A percentile compares a stretch with the other conserved stretches of the same genome.
Conservation (phyloP, 2,113 vertebrate species). For the Cettia cetti region DNA sequence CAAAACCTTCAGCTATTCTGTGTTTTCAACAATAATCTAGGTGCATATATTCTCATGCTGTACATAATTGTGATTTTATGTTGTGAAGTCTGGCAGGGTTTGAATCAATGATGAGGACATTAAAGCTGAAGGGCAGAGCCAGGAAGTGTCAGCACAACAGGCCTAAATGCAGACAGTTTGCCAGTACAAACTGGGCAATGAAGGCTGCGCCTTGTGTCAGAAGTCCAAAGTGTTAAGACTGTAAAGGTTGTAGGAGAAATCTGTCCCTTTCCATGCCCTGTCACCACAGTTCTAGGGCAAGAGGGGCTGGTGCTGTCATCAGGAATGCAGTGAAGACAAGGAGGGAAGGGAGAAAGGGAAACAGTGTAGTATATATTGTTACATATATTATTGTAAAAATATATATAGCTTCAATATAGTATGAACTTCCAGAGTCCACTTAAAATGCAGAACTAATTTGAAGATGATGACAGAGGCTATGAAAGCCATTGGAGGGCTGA, state of each 20-base stretch:
- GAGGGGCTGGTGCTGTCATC: neutral
- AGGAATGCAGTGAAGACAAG: neutral
- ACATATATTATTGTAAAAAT: no score
- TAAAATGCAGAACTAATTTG: neutral
- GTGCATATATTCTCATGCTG: neutral
- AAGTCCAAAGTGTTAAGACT: neutral
- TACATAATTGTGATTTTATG: neutral
- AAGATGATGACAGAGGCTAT: neutral
- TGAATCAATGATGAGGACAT: neutral
- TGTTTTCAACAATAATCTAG: neutral
- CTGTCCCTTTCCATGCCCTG: neutral
- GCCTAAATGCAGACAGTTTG: neutral
- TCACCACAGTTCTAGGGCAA: neutral
- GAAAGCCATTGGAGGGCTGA: neutral
- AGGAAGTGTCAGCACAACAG: neutral
- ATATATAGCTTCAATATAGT: neutral
- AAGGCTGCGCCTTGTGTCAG: neutral
- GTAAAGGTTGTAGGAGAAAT: neutral
- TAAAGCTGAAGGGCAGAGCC: neutral
- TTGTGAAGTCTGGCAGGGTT: neutral
- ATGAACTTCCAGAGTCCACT: neutral
- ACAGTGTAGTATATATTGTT: no score
- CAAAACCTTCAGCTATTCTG: neutral
- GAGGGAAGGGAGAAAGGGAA: neutral
- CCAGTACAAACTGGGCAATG: neutral